Base-by-base conservation (phyloP, 2,888 invertebrate species). In the Chelonus formosanus region DNA sequence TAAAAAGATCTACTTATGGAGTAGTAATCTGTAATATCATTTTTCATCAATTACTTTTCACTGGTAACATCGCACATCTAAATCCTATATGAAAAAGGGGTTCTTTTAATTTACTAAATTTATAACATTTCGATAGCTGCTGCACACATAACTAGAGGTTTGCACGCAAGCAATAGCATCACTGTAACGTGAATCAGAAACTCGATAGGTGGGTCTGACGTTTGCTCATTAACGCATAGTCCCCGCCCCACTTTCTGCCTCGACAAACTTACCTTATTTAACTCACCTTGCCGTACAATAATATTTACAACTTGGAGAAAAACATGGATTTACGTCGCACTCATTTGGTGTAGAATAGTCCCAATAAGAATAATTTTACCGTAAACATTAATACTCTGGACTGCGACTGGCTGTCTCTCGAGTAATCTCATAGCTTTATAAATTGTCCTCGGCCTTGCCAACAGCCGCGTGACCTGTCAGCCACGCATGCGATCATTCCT, bases 221-320 rank as follows among this genome's bases (percentile, higher is more conserved):
- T 65, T 65, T 67, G 54, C 70, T 70, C 70, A 70, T 70, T 70
- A 70, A 66, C 64, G 67, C 58, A 58, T 58, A 48, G 34, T 48
- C 47, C 35, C 35, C 58, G 47, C 47, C 44, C 47, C 58, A 58
- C 52, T 7, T 34, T 52, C 34, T 52, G 31, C 32, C 3, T 31
- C n/a, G 52, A 10, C 36, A 20, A 45, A 32, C 36, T 63, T 43
- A 35, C 45, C 53, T 53, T 40, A 55, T 34, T 55, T 63, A 47
- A 53, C 20, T 47, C 54, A 56, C 63, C 55, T 55, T 63, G 48
- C 36, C 40, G 44, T 31, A 36, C 40, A 35, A 56, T 56, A 50
- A 61, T 66, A 61, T 66, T 66, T 61, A 66, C 47, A 61, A 56
- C 65, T 60, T 48, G 50, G 59, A 52, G 43, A 40, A 65, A 60